A percentile compares a stretch with the other conserved stretches of the same genome.
Evolutionary conservation across 2,113 vertebrate genomes (phyloP).

Genomic region (Felis chaus): DNA sequence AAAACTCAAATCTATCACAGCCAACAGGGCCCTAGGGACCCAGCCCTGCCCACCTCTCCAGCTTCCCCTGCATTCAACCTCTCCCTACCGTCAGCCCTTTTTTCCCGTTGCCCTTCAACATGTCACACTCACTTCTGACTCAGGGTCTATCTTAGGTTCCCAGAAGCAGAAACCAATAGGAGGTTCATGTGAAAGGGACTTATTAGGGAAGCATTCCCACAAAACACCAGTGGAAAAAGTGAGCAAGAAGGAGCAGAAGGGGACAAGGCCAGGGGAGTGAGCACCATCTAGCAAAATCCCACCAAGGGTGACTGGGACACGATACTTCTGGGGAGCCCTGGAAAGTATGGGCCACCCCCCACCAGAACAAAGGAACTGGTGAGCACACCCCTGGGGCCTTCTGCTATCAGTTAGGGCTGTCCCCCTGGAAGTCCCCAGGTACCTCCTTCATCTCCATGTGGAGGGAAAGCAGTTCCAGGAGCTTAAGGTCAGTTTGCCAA

Average conservation of each 20-base stretch:
- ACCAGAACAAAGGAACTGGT: too few relatives aligned
- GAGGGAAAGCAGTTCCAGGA: background rate
- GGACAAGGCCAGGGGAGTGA: rapidly evolving
- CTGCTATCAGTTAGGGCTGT: background rate
- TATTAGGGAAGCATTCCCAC: background rate
- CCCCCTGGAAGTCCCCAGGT: background rate
- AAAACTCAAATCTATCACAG: background rate
- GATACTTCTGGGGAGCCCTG: background rate
- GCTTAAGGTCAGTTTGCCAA: background rate
- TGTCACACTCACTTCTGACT: background rate
- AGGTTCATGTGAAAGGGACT: background rate
- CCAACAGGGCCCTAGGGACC: background rate
- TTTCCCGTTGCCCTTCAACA: background rate
- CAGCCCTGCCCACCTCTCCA: background rate
- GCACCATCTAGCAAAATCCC: background rate
- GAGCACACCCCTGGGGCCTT: background rate
- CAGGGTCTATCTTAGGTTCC: background rate
- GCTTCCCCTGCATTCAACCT: too few relatives aligned
- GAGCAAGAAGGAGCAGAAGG: background rate
- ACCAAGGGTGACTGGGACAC: rapidly evolving
- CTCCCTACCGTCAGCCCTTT: background rate
- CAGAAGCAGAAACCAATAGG: background rate
- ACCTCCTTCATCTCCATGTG: background rate
- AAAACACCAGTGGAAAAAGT: background rate
- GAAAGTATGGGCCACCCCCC: too few relatives aligned